phyloP scores from a whole-genome alignment of 30 jellyfish, hydroid and myxozoan genomes.

The Rhopilema esculentum region DNA sequence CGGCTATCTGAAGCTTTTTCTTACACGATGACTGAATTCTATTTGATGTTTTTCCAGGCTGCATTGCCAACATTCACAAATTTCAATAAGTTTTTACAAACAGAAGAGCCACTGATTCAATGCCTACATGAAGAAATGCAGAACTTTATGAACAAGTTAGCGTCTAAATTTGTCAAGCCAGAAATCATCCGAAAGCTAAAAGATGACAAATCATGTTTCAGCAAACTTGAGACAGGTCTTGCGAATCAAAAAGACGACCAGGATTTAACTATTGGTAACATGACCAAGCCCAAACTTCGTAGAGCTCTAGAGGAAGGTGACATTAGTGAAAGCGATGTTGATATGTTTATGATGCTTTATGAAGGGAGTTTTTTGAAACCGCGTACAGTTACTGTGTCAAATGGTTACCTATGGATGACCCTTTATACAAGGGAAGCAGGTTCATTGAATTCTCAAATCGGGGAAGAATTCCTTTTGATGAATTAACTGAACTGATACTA shows the following conservation, averaged over 20 bases:
- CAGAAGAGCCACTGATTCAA: constrained; percentile 72
- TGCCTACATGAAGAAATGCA: constrained; percentile 49
- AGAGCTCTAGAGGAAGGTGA: constrained; percentile 57
- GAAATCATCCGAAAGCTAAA: constrained; percentile 49
- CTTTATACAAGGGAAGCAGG: constrained; percentile 46
- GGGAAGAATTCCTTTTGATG: constrained; percentile 19
- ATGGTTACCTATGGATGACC: constrained; percentile 70
- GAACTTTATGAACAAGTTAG: constrained; percentile 60
- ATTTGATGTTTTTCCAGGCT: constrained; percentile 62
- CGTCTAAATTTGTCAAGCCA: constrained; percentile 61
- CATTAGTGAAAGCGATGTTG: constrained; percentile 27
- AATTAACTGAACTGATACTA: constrained; percentile 39
- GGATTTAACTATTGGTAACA: constrained; percentile 57
- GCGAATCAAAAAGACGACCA: constrained; percentile 68
- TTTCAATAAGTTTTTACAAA: constrained; percentile 69
- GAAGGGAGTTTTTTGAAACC: constrained; percentile 45
- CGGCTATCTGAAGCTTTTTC: constrained; percentile 65
- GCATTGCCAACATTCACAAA: constrained; percentile 64
- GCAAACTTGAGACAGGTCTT: constrained; percentile 52
- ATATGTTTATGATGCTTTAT: constrained; percentile 59
- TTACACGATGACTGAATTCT: constrained; percentile 59
- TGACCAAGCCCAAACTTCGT: constrained; percentile 53
- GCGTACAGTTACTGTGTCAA: constrained; percentile 55
- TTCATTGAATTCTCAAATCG: constrained; percentile 35
- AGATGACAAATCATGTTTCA: constrained; percentile 28